Evolutionary conservation across 1,140 invertebrate genomes (phyloP).

Genomic region (Danaus plexippus): DNA sequence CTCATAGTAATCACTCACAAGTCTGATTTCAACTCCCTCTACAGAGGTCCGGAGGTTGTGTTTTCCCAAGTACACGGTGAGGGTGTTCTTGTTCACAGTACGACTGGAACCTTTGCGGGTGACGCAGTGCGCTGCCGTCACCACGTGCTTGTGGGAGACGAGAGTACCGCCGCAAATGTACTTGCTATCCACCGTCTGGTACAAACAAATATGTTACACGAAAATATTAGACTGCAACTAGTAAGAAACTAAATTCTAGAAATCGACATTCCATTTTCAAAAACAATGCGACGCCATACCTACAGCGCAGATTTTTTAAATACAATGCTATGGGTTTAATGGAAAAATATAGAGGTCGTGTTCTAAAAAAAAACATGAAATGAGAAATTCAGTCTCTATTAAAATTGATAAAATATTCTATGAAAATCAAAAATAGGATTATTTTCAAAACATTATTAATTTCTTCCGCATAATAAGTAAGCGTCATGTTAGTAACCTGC

Average conservation of each 20-base stretch:
- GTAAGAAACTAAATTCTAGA: too few species aligned
- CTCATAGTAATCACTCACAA: constrained; percentile 34
- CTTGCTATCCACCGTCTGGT: constrained; percentile 62
- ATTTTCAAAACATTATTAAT: too few species aligned
- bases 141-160: constrained; percentile 79
- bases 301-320: too few species aligned
- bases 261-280: too few species aligned
- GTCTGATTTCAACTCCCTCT: constrained; percentile 55
- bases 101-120: constrained; percentile 47
- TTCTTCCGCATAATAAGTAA: too few species aligned
- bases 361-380: neutral
- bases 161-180: constrained; percentile 87
- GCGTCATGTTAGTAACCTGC: constrained; percentile 36
- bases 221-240: too few species aligned
- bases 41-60: constrained; percentile 69
- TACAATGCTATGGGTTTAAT: too few species aligned
- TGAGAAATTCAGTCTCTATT: neutral
- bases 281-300: too few species aligned
- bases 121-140: constrained; percentile 90
- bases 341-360: too few species aligned
- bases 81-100: constrained; percentile 52
- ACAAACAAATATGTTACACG: neutral
- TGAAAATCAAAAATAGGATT: too few species aligned
- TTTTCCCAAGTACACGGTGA: constrained; percentile 66
- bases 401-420: neutral